Evolutionary conservation across 2,797 vertebrate genomes (phyloP), one percentile per base, ranked within the genome.

Genomic region (Betta splendens): DNA sequence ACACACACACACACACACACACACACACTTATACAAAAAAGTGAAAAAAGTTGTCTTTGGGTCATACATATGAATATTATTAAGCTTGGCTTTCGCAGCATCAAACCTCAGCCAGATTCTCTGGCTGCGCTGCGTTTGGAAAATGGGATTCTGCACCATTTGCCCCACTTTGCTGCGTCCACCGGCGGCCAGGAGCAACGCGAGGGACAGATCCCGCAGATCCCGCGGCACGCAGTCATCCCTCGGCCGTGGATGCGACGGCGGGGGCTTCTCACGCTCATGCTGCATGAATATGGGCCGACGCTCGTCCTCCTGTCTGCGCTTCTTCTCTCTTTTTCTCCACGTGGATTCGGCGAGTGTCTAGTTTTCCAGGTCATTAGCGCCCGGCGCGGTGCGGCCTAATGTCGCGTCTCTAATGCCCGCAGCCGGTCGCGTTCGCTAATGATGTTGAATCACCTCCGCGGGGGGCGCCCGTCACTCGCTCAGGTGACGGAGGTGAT

Each of bases 361-460:
- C 86, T 90, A 90, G 89, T 92, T 92, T 91, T 92, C 89, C 87
- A 88, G 80, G 79, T 85, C 90, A 91, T 92, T 91, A 89, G 85
- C 61, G 71, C 51, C 51, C 81, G 65, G 85, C 87, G 79, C 85
- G 90, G 83, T 79, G 83, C 60, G 69, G 87, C 79, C 87, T 92
- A 93, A 92, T 92, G 91, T 92, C 77, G 87, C 89, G 69, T 92
- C 75, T 85, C 91, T 92, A 92, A 92, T 90, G 91, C 88, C 85
- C 75, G 75, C 79, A 89, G 86, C 84, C 90, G 88, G 89, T 88
- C 89, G 86, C 87, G 90, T 91, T 90, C 85, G 77, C 84, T 91
- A 92, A 91, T 84, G 89, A 92, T 88, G 83, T 89, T 87, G 89
- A 91, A 91, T 91, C 87, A 87, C 84, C 68, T 69, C 88, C 66